Base-by-base conservation (phyloP, 2,797 vertebrate species). In the Sebastes trivittatus region DNA sequence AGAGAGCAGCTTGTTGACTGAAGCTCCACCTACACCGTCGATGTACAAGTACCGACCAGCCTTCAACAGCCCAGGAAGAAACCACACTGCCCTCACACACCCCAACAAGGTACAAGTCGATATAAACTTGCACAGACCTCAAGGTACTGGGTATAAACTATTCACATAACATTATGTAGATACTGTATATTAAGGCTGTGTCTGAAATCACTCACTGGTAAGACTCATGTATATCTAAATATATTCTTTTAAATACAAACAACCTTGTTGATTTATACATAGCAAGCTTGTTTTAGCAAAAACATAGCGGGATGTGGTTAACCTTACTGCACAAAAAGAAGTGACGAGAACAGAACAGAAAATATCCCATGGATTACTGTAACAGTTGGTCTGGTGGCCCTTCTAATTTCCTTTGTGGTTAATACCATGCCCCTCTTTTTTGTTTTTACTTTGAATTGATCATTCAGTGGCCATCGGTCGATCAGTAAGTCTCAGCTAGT, bases 41-140 rank as follows among this genome's bases (percentile, higher is more conserved):
- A 97, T 98, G 97, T 99, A 97, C 94, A 98, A 98, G 95, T 99
- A 99, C 85, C 94, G 97, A 80, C 98, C 97, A 0, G 95, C 97
- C 29, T 97, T 95, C 90, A 97, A 94, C 95, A 98, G 95, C 86
- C 97, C 94, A 49, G 97, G 92, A 92, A 97, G 95, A 78, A 97
- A 98, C 91, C 97, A 98, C 87, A 95, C 95, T 5, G 92, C 92
- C 36, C 88, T 94, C 55, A 86, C 94, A 72, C 94, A 96, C 83
- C 94, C 93, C 72, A 95, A 87, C 89, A 96, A 96, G 95, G 96
- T 96, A 91, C 56, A 62, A 58, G 38, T 30, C 11, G 62, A 5
- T 62, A 49, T 52, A 66, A 22, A 65, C 20, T 1, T 25, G 8
- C 20, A 72, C 46, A 60, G 14, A 52, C n/a, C 7, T 71, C 4